These are phyloP conservation scores for Drosophila prolongata DNA, from an alignment of 2,888 invertebrate species.

Conservation along the genomic window DNA sequence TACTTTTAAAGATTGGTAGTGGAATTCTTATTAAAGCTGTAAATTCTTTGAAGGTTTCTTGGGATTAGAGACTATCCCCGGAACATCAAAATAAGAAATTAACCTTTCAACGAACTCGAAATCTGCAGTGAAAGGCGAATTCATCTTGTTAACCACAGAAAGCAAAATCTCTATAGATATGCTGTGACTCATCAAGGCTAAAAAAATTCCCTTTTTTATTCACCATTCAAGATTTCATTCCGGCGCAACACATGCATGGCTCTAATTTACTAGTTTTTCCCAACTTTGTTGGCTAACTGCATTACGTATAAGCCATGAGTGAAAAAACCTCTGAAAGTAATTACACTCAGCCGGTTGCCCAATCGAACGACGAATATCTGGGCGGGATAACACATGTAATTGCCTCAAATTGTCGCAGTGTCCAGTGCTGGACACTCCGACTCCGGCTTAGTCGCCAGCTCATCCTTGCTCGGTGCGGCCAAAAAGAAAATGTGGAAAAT, in stretches of 20 bases:
- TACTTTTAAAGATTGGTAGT: too few relatives aligned
- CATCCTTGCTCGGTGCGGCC: slow-evolving; percentile 12
- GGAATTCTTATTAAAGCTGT: too few relatives aligned
- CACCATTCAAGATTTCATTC: neutral
- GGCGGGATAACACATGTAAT: slow-evolving; percentile 49
- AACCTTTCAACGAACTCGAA: too few relatives aligned
- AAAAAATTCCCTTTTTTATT: neutral
- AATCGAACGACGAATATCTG: slow-evolving; percentile 16
- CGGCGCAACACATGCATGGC: neutral
- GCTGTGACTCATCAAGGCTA: neutral
- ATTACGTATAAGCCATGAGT: slow-evolving; percentile 6
- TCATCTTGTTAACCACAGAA: too few relatives aligned
- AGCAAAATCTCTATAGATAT: too few relatives aligned
- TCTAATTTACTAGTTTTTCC: neutral
- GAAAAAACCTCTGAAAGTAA: slow-evolving; percentile 12
- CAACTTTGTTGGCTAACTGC: slow-evolving; percentile 3
- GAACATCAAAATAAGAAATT: too few relatives aligned
- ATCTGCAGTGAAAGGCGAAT: too few relatives aligned
- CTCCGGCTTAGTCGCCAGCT: neutral
- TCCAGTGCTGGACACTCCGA: slow-evolving; percentile 34
- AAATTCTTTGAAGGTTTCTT: too few relatives aligned
- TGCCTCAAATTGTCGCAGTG: slow-evolving; percentile 70
- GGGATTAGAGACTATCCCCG: too few relatives aligned
- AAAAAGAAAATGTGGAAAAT: slow-evolving; percentile 28
- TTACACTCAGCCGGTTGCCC: slow-evolving; percentile 20